Conservation (phyloP, 2,797 vertebrate species). For the Eurystomus glaucurus region DNA sequence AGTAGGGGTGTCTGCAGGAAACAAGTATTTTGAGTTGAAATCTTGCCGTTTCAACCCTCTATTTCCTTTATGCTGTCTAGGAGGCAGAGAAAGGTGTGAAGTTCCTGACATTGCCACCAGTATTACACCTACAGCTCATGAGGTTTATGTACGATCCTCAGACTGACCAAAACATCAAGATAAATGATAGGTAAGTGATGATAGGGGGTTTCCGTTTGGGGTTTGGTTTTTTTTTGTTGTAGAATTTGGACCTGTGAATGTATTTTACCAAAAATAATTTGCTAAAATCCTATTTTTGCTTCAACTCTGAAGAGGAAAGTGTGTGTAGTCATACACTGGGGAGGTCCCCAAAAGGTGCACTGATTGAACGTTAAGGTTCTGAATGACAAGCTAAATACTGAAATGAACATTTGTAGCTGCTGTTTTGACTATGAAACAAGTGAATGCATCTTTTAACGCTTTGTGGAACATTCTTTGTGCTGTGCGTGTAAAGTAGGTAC, state of each 20-base stretch:
- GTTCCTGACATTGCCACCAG: constrained; percentile 97
- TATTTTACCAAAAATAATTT: neutral
- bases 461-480: neutral
- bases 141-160: constrained; percentile 99
- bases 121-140: constrained; percentile 98
- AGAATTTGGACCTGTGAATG: neutral
- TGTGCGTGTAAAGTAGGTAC: neutral
- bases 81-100: constrained; percentile 99
- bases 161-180: constrained; percentile 99
- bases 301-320: neutral
- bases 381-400: neutral
- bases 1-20: neutral
- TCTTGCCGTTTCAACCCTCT: neutral
- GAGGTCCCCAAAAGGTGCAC: neutral
- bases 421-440: neutral
- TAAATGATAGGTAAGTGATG: constrained; percentile 92
- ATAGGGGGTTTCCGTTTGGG: neutral
- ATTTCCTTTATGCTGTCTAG: constrained; percentile 77
- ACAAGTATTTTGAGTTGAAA: neutral
- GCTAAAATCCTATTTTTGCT: neutral
- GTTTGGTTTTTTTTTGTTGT: neutral
- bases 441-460: neutral
- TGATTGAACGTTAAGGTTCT: neutral
- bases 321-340: neutral
- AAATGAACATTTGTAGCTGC: neutral